Percentiles rank a stretch among this genome's conserved stretches.
Conservation (phyloP, 2,888 invertebrate species). For the Pollenia angustigena region DNA sequence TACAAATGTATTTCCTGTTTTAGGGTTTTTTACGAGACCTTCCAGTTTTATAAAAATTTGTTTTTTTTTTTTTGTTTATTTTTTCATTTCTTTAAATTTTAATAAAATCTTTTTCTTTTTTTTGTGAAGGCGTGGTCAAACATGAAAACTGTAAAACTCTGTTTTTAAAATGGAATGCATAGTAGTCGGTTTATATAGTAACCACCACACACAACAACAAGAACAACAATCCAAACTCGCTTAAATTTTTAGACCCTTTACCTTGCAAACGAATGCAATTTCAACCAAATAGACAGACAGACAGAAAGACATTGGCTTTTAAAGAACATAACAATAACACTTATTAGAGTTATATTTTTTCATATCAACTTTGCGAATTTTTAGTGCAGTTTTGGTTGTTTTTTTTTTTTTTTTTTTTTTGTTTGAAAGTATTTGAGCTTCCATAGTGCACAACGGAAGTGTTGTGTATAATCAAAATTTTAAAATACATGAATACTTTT, state of each 20-base stretch:
- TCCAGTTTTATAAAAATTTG: background rate
- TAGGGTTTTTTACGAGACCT: slow-evolving; percentile 35
- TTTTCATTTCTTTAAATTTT: slow-evolving; percentile 57
- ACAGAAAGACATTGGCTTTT: slow-evolving; percentile 29
- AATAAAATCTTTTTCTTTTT: slow-evolving; percentile 43
- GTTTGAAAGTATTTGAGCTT: background rate
- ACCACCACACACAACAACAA: slow-evolving; percentile 29
- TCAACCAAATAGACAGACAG: background rate
- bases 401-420: background rate
- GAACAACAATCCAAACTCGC: background rate
- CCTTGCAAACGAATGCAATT: background rate
- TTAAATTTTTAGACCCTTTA: background rate
- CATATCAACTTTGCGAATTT: slow-evolving; percentile 47
- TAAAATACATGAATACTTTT: slow-evolving; percentile 9
- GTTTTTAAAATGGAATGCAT: slow-evolving; percentile 66
- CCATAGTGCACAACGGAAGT: slow-evolving; percentile 36
- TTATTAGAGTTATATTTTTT: slow-evolving; percentile 64
- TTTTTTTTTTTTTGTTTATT: slow-evolving; percentile 5
- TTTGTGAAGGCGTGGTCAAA: slow-evolving; percentile 72
- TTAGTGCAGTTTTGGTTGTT: background rate
- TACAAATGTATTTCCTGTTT: slow-evolving; percentile 66
- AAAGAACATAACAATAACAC: slow-evolving; percentile 65
- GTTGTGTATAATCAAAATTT: slow-evolving; percentile 31
- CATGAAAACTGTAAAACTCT: slow-evolving; percentile 69
- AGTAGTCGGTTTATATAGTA: slow-evolving; percentile 52